These are phyloP conservation scores for Zeus faber DNA, from an alignment of 2,113 vertebrate genomes.

Conservation along the genomic window DNA sequence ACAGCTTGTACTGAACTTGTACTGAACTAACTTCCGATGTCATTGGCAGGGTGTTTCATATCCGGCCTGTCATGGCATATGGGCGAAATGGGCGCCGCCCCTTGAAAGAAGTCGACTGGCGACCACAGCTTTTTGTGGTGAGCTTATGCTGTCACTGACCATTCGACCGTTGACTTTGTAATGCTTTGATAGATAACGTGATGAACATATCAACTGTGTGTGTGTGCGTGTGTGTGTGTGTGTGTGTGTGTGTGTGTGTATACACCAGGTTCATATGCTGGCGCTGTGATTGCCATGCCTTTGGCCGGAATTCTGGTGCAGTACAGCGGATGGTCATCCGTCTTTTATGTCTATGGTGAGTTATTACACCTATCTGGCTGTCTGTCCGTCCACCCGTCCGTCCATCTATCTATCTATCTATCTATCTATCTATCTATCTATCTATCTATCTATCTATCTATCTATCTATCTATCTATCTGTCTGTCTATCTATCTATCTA, in stretches of 20 bases:
- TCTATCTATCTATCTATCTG: background rate
- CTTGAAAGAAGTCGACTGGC: conserved; percentile 83
- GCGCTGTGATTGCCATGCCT: conserved; percentile 91
- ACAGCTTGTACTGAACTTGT: too few relatives aligned
- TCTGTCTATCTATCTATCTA: background rate
- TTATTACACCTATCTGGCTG: background rate
- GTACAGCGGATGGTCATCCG: conserved; percentile 87
- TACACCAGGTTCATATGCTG: conserved; percentile 83
- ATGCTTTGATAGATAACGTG: too few relatives aligned
- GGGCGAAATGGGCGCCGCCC: conserved; percentile 86
- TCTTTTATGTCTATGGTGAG: conserved; percentile 89
- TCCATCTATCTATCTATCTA: too few relatives aligned
- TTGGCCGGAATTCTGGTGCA: conserved; percentile 88
- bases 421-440: background rate
- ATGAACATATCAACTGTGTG: too few relatives aligned
- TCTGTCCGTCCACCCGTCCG: too few relatives aligned
- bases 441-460: background rate
- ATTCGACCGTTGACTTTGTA: too few relatives aligned
- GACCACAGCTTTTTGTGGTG: conserved; percentile 85
- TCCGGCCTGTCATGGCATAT: conserved; percentile 91
- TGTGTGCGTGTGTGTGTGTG: background rate
- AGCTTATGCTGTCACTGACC: too few relatives aligned
- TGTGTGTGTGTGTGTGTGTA: background rate
- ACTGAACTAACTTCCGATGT: too few relatives aligned
- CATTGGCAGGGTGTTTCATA: conserved; percentile 91